Percentiles rank a stretch among this genome's conserved stretches.
Evolutionary conservation across 2,113 vertebrate genomes (phyloP).

Genomic region (Paradoxurus hermaphroditus): DNA sequence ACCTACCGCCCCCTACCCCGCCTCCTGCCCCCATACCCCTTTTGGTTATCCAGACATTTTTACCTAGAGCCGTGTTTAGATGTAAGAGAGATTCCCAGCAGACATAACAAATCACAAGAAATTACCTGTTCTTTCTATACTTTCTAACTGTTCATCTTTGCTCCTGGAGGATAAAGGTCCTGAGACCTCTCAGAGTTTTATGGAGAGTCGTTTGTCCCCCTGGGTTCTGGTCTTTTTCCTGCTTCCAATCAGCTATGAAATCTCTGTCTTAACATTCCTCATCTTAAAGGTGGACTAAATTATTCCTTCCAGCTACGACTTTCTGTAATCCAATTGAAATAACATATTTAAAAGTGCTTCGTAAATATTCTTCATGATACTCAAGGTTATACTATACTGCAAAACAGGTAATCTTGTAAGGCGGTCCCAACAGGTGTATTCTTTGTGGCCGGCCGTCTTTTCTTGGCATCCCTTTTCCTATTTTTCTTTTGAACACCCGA

Average conservation of each 20-base stretch:
- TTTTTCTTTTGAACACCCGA: neutral
- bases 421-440: neutral
- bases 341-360: neutral
- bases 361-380: neutral
- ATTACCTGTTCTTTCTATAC: neutral
- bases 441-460: neutral
- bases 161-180: neutral
- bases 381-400: neutral
- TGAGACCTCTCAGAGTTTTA: neutral
- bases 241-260: neutral
- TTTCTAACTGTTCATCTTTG: neutral
- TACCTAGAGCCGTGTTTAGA: neutral
- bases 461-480: neutral
- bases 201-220: neutral
- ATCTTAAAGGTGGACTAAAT: neutral
- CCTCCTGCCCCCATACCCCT: neutral
- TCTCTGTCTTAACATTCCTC: neutral
- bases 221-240: neutral
- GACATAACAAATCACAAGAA: neutral
- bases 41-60: neutral
- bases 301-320: neutral
- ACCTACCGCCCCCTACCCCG: neutral
- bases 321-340: neutral
- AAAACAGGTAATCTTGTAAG: neutral
- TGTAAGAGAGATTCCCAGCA: neutral